Percentiles rank a stretch among this genome's conserved stretches.
Evolutionary conservation across 2,888 invertebrate species (phyloP).

Genomic region (Trachelus iudaicus): DNA sequence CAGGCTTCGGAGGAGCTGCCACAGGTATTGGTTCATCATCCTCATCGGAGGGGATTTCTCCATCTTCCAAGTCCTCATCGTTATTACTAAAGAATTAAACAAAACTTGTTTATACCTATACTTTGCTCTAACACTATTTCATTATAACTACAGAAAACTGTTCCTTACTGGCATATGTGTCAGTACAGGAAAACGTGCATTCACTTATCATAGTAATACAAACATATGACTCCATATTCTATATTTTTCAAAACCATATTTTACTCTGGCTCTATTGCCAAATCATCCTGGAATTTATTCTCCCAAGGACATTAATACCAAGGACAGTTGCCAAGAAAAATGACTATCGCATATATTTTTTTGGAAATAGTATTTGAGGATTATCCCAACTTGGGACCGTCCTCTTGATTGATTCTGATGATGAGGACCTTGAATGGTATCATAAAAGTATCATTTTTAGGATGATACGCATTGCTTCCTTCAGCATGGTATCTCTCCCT

Average conservation of each 20-base stretch:
- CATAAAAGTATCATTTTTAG: background rate
- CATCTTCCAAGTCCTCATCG: conserved; percentile 84
- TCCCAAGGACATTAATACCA: background rate
- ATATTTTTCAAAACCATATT: background rate
- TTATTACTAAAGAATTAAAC: conserved; percentile 33
- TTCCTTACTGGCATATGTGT: background rate
- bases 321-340: background rate
- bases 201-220: background rate
- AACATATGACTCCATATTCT: background rate
- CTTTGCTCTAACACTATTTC: background rate
- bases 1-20: conserved; percentile 35
- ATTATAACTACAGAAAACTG: background rate
- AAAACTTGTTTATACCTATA: conserved; percentile 4
- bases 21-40: conserved; percentile 65
- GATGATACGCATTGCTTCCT: background rate
- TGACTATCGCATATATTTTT: background rate
- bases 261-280: background rate
- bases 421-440: background rate
- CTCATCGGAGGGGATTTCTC: conserved; percentile 82
- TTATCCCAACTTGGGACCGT: background rate
- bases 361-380: background rate
- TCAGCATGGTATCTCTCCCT: background rate
- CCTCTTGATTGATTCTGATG: background rate
- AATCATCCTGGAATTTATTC: background rate
- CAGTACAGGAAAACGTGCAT: background rate